Conservation (phyloP, 1,140 invertebrate genomes). For the Propsilocerus akamusi region DNA sequence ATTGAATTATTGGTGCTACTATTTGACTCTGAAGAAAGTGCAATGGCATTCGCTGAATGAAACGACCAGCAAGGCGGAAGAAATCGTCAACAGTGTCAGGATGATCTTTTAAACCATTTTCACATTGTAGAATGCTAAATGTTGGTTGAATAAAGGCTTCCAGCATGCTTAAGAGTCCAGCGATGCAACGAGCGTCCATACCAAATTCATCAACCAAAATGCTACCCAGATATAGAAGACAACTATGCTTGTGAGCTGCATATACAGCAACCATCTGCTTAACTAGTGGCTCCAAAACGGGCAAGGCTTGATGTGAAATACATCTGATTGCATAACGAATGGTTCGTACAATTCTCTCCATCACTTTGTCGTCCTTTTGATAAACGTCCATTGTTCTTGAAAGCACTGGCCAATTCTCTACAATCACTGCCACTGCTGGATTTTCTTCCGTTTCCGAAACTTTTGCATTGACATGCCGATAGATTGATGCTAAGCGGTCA, state of each 20-base stretch:
- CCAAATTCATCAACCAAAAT: slow-evolving; percentile 93
- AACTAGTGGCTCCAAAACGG: slow-evolving; percentile 62
- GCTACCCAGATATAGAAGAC: slow-evolving; percentile 85
- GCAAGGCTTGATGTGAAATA: slow-evolving; percentile 55
- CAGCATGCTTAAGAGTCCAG: slow-evolving; percentile 68
- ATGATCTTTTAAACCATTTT: slow-evolving; percentile 66
- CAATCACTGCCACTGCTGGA: slow-evolving; percentile 64
- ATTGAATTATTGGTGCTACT: slow-evolving; percentile 57
- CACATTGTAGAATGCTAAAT: slow-evolving; percentile 57
- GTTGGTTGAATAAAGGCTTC: slow-evolving; percentile 71
- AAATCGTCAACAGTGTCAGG: slow-evolving; percentile 97
- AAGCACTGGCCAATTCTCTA: slow-evolving; percentile 76
- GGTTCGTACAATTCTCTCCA: slow-evolving; percentile 82
- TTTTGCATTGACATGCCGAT: slow-evolving; percentile 53
- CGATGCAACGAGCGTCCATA: slow-evolving; percentile 36
- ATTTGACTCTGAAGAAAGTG: slow-evolving; percentile 57
- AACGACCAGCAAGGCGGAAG: slow-evolving; percentile 72
- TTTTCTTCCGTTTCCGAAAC: slow-evolving; percentile 38
- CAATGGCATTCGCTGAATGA: slow-evolving; percentile 68
- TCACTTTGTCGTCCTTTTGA: slow-evolving; percentile 63
- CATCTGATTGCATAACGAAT: slow-evolving; percentile 78
- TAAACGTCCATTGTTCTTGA: slow-evolving; percentile 56
- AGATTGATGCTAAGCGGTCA: slow-evolving; percentile 78
- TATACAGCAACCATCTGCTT: slow-evolving; percentile 80
- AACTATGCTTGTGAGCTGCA: slow-evolving; percentile 66